Base-by-base conservation (phyloP, 1,140 invertebrate genomes). In the Scaptomyza graminum region DNA sequence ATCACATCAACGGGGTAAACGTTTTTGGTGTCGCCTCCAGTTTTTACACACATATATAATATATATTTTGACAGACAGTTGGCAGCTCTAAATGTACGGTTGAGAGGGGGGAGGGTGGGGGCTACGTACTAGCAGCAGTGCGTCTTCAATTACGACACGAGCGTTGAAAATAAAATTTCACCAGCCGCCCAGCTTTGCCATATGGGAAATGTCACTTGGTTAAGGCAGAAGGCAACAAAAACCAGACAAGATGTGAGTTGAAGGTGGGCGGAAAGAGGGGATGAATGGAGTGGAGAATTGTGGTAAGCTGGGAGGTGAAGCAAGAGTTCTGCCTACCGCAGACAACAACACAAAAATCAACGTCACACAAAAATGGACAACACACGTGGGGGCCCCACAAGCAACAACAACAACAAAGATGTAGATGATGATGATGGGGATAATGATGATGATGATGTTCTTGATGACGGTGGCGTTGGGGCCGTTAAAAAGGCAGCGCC, bases 111-210 rank as follows among this genome's bases (percentile, higher is more conserved):
- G 28, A n/a, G 43, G 15, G 28, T 18, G 4, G 11, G 15, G 34
- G 28, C 0, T 1, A 49, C 3, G 39, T 49, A 31, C 25, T 25
- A 34, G 66, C 64, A 46, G 13, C 71, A 62, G 59, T 57, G 78
- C 81, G 67, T 87, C 82, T 87, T 88, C 83, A 88, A 88, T 87
- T 87, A 87, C 81, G 83, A 74, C 78, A 78, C 83, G 78, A 71
- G 82, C 74, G 82, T 85, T 85, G 82, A 85, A 85, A 85, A 85
- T 87, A 87, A 76, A 87, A 87, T 88, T 82, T 87, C 83, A 87
- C 64, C 82, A 67, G 74, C 52, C 70, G 63, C 31, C 9, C 12
- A 13, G n/a, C 9, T 50, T 76, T 73, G 77, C 83, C 83, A 88
- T 87, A 87, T 87, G 83, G 84, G 63, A 68, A 70, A 70, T 87